Base-by-base conservation (phyloP, 2,113 vertebrate genomes). In the Cebidichthys violaceus region DNA sequence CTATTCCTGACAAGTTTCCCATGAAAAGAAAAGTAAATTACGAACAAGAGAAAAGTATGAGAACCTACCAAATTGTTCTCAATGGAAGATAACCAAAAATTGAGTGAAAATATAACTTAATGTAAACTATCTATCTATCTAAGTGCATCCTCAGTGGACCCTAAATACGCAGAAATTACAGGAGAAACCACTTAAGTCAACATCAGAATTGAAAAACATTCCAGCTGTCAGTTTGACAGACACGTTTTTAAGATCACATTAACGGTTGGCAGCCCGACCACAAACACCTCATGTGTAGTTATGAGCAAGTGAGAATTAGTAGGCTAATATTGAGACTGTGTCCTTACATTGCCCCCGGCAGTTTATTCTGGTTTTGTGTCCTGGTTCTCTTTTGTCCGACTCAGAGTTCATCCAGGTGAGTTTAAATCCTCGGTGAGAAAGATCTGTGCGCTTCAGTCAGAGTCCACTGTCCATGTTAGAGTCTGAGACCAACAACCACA, bases 311-410 rank as follows among this genome's bases (percentile, higher is more conserved):
- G 43, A 66, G 14, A 52, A 8, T 14, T 2, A 14, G 52, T 0
- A 55, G n/a, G 29, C 6, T 18, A 39, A 50, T 8, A 82, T 24
- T 13, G 18, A 60, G 3, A 67, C 4, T 1, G 22, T 37, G 8
- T 27, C 11, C 87, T 91, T 86, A 89, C 90, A 50, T 84, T 10
- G 27, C 45, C 39, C 22, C 29, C 35, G 29, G 9, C 15, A 15
- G 33, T 60, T 17, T 39, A 15, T 41, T 33, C 14, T 65, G 66
- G 2, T 24, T 57, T 31, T 1, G 9, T 0, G 7, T 27, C 20
- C 67, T 24, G 39, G 27, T 64, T 14, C 57, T n/a, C 5, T 9
- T 41, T 29, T 2, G 3, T 47, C 33, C 45, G 3, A 33, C 0
- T 50, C 61, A 18, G 6, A 24, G 31, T 59, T 57, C 22, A 20